A percentile compares a stretch with the other conserved stretches of the same genome.
These are phyloP conservation scores for Ostrea edulis DNA, from an alignment of 1,140 invertebrate species.

Conservation along the genomic window DNA sequence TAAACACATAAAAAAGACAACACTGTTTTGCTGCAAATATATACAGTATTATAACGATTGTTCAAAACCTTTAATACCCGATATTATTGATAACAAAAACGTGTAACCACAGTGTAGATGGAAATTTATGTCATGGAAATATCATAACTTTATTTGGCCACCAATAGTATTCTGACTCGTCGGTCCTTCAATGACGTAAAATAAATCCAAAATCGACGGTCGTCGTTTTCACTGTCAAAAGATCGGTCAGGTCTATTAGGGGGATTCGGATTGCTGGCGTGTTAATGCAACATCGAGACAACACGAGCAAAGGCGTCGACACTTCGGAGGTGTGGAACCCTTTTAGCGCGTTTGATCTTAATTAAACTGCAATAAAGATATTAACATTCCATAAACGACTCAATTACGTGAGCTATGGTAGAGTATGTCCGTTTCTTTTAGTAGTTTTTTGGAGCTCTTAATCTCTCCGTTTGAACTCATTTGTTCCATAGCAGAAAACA, in stretches of 20 bases:
- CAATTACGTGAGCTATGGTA: not conserved
- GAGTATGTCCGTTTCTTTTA: not conserved
- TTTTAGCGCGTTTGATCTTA: constrained; percentile 28
- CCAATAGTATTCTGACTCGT: too few relatives aligned
- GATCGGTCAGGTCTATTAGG: not conserved
- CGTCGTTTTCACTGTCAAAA: not conserved
- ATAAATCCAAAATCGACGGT: not conserved
- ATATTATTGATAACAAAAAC: too few relatives aligned
- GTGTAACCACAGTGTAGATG: too few relatives aligned
- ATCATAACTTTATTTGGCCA: too few relatives aligned
- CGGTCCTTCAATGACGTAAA: too few relatives aligned
- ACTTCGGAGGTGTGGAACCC: not conserved
- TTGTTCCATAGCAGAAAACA: too few relatives aligned
- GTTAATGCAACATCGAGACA: not conserved
- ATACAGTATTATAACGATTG: too few relatives aligned
- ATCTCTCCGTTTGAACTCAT: not conserved
- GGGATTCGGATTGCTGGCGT: not conserved
- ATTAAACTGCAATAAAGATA: constrained; percentile 32
- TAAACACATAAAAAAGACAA: not conserved
- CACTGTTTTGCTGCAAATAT: too few relatives aligned
- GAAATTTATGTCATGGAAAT: too few relatives aligned
- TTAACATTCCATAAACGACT: constrained; percentile 2
- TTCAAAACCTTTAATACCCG: too few relatives aligned
- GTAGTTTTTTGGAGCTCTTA: not conserved
- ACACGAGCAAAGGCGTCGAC: not conserved